Conservation (phyloP, 1,140 invertebrate genomes). For the Periplaneta americana region DNA sequence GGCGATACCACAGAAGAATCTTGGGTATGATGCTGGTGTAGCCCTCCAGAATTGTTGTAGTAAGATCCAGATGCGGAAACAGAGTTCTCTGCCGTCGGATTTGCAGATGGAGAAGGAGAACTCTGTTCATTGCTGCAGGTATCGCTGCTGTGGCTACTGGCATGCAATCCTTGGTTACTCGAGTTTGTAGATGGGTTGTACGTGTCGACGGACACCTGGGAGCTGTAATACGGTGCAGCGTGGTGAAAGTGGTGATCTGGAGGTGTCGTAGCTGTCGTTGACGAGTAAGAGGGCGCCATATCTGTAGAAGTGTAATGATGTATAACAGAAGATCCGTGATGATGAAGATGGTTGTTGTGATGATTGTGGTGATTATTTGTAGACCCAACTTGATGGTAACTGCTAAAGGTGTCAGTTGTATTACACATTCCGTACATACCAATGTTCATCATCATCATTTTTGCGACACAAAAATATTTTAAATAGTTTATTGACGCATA, state of each 20-base stretch:
- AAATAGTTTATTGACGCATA: neutral
- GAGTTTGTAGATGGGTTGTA: neutral
- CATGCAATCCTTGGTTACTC: neutral
- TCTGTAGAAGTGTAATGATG: conserved; percentile 36
- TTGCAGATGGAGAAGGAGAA: neutral
- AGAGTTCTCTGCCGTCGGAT: neutral
- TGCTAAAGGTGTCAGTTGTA: conserved; percentile 34
- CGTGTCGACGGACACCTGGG: neutral
- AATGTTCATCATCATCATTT: conserved; percentile 66
- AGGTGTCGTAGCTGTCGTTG: conserved; percentile 16
- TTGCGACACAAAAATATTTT: conserved; percentile 24
- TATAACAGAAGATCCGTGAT: conserved; percentile 31
- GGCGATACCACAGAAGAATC: neutral
- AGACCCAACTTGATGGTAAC: conserved; percentile 35
- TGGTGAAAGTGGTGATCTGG: neutral
- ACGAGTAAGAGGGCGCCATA: neutral
- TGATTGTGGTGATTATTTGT: conserved; percentile 32
- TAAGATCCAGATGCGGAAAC: neutral
- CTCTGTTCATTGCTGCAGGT: neutral
- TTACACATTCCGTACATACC: conserved; percentile 61
- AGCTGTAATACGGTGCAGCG: neutral
- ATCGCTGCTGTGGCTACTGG: neutral
- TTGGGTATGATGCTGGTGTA: neutral
- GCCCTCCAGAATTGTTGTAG: neutral
- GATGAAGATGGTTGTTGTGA: conserved; percentile 33